Evolutionary conservation across 2,797 vertebrate species (phyloP), one percentile per base, ranked within the genome.

Genomic region (Lateolabrax maculatus): DNA sequence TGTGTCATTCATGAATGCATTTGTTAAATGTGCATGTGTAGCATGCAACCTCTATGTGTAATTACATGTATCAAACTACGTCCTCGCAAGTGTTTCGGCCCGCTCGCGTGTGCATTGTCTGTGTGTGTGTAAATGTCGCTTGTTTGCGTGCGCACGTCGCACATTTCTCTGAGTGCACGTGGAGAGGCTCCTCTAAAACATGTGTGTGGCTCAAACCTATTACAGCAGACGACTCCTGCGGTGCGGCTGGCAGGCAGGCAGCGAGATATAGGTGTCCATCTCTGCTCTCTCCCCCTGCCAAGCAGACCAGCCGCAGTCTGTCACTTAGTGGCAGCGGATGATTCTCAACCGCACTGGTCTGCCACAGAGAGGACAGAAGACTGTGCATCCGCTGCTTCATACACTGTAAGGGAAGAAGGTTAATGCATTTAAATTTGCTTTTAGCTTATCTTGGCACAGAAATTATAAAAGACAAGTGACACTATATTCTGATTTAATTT

Each of bases 211-310:
- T 73, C 75, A 36, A 84, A 82, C 84, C 81, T 76, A 73, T 92
- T 84, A 84, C 79, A 69, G 80, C 77, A 31, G 87, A 83, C 63
- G 79, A 75, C 87, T 89, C 91, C 83, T 83, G 89, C 41, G 46
- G 89, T 61, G 92, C 48, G 31, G 76, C 84, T 86, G 76, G 87
- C 86, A 87, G 90, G 87, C 86, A 87, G 90, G 77, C 84, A 23
- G 62, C 44, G 77, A 86, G 83, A 84, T 78, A 72, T 46, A 84
- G 85, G 84, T 55, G 79, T 89, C 87, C 83, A 65, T 92, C 89
- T 71, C 68, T 68, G 82, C 80, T 81, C 80, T 61, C n/a, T 80
- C 80, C 51, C 83, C 80, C 86, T 11, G 72, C 87, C 62, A 71
- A 71, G 87, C 76, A 29, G 62, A 84, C 71, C 75, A 68, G 84